Percentiles rank a stretch among this genome's conserved stretches.
phyloP scores from a whole-genome alignment of 2,797 vertebrate species.

The Lutjanus argentimaculatus region DNA sequence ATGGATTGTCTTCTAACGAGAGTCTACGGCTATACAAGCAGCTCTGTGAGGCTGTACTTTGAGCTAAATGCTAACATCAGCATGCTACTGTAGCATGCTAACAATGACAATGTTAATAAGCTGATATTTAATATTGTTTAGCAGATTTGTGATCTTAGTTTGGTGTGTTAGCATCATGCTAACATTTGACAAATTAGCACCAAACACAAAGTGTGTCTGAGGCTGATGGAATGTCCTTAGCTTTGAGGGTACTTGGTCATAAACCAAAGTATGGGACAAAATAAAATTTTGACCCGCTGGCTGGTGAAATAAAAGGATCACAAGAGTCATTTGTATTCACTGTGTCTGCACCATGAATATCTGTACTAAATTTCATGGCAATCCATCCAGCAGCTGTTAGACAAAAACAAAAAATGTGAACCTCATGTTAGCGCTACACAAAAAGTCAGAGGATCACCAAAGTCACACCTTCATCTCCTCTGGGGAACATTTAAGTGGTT shows the following conservation, averaged over 20 bases:
- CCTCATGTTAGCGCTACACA: too few species aligned
- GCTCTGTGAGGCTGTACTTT: not conserved
- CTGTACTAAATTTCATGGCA: not conserved
- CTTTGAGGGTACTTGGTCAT: not conserved
- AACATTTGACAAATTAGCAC: not conserved
- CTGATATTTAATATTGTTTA: not conserved
- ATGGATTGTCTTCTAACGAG: not conserved
- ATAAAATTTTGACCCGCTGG: too few species aligned
- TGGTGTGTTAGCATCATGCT: not conserved
- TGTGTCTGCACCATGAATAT: too few species aligned
- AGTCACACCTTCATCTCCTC: not conserved
- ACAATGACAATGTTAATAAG: not conserved
- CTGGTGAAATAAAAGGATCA: not conserved
- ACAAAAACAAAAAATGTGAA: not conserved
- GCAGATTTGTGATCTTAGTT: not conserved
- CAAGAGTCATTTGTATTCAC: not conserved
- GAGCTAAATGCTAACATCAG: slow-evolving; percentile 6
- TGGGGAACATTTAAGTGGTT: not conserved
- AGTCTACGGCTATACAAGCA: not conserved
- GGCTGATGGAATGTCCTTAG: not conserved
- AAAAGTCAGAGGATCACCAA: not conserved
- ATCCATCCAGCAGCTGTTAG: not conserved
- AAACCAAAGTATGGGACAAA: too few species aligned
- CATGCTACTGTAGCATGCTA: too few species aligned
- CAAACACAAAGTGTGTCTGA: not conserved